Percentiles rank a stretch among this genome's conserved stretches.
Conservation (phyloP, 2,888 invertebrate species). For the Lingula anatina region DNA sequence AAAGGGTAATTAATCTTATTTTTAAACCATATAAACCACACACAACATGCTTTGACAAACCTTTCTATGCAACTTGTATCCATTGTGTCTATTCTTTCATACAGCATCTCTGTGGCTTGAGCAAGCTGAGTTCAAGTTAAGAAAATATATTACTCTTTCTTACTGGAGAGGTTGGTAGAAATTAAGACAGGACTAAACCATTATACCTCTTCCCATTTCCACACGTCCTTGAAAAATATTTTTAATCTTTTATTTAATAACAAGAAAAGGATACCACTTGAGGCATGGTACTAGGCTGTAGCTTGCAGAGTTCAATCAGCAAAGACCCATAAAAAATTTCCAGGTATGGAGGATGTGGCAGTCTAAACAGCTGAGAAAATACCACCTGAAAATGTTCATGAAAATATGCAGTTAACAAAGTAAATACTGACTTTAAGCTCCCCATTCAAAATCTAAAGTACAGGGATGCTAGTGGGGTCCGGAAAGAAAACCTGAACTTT, state of each 20-base stretch:
- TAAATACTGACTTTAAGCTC: too few relatives aligned
- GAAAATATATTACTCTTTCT: not conserved
- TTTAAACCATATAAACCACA: too few relatives aligned
- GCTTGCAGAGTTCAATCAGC: conserved; percentile 92
- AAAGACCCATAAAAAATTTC: conserved; percentile 93
- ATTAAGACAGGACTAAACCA: too few relatives aligned
- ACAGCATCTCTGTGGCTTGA: conserved; percentile 95
- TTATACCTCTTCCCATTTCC: too few relatives aligned
- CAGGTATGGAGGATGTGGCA: conserved; percentile 82
- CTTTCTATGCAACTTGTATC: conserved; percentile 93
- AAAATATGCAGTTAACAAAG: not conserved
- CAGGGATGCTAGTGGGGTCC: too few relatives aligned
- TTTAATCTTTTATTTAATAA: too few relatives aligned
- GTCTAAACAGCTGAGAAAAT: conserved; percentile 86
- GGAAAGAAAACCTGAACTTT: too few relatives aligned
- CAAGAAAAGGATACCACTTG: conserved; percentile 64
- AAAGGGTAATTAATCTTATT: too few relatives aligned
- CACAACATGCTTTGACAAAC: too few relatives aligned
- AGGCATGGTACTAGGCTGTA: conserved; percentile 95
- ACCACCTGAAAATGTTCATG: conserved; percentile 60
- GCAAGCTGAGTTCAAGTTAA: conserved; percentile 60
- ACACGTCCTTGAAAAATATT: too few relatives aligned
- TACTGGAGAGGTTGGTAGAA: too few relatives aligned
- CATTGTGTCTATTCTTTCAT: conserved; percentile 94
- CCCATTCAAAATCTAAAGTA: too few relatives aligned